Evolutionary conservation across 1,140 invertebrate genomes (phyloP).

Genomic region (Conus ventricosus): DNA sequence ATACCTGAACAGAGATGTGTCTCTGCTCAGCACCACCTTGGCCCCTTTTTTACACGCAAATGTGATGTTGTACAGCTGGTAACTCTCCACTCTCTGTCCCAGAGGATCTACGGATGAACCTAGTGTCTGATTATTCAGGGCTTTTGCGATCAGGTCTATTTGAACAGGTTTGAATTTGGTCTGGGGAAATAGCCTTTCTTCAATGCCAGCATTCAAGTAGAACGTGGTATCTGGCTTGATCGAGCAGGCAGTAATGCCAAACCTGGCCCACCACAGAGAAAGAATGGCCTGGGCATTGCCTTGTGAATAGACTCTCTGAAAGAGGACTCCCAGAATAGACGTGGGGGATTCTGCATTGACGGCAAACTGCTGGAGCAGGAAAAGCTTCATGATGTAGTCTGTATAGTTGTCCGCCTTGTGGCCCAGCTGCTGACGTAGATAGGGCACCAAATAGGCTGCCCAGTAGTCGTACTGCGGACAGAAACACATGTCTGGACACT

Average conservation of each 20-base stretch:
- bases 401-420: not conserved
- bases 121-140: not conserved
- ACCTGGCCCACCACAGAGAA: not conserved
- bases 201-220: not conserved
- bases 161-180: not conserved
- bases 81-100: not conserved
- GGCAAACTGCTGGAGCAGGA: not conserved
- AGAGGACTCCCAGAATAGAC: not conserved
- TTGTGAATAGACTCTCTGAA: not conserved
- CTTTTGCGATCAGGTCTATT: not conserved
- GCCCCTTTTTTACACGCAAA: not conserved
- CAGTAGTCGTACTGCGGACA: not conserved
- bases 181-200: constrained; percentile 5
- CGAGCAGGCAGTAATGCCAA: not conserved
- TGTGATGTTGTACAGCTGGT: constrained; percentile 4
- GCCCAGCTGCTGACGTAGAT: not conserved
- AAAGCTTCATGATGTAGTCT: not conserved
- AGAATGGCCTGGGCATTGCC: not conserved
- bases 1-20: not conserved
- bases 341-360: not conserved
- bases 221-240: not conserved
- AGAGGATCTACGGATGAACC: too few species aligned
- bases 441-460: not conserved
- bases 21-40: not conserved
- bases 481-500: constrained; percentile 14